Evolutionary conservation across 2,797 vertebrate species (phyloP), one percentile per base, ranked within the genome.

Genomic region (Danio choprae): DNA sequence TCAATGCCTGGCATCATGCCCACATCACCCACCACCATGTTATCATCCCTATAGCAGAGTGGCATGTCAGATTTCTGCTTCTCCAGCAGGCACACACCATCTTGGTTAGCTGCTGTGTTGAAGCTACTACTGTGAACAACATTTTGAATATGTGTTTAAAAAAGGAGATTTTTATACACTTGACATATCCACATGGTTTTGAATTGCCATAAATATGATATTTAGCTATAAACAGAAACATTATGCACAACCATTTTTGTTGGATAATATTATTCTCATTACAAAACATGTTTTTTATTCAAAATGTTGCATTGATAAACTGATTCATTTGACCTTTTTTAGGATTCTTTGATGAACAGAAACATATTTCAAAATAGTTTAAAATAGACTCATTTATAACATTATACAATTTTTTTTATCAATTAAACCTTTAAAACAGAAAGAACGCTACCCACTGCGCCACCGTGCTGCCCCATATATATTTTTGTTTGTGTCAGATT

Each of bases 1-100:
- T 79, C 77, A 53, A 62, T 62, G 44, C 43, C 69, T 59, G 74
- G 79, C 78, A 60, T 73, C 46, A 58, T 44, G 79, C 83, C 83
- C 50, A 70, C 20, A 63, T 63, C 77, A 71, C 68, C 62, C 75
- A 62, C 53, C 62, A 73, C 11, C 62, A 73, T 67, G 20, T 73
- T 73, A 50, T 78, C 75, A 60, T 13, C 11, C 68, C 62, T 67
- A 58, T 81, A 44, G 75, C 69, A 59, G 58, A 64, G n/a, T 44
- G 40, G 56, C 75, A 73, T 13, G 10, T 69, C 75, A 74, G 60
- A 70, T 51, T 29, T 70, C 36, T 62, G 36, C 18, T 55, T 70
- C 18, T 41, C 46, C 7, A 48, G 40, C 44, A 70, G 18, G 15
- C 76, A 29, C 29, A 78, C 16, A 38, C 41, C 55, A 69, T 69